These are phyloP conservation scores for Cyphomyrus plagiostoma DNA, from an alignment of 2,113 vertebrate species.

Conservation along the genomic window DNA sequence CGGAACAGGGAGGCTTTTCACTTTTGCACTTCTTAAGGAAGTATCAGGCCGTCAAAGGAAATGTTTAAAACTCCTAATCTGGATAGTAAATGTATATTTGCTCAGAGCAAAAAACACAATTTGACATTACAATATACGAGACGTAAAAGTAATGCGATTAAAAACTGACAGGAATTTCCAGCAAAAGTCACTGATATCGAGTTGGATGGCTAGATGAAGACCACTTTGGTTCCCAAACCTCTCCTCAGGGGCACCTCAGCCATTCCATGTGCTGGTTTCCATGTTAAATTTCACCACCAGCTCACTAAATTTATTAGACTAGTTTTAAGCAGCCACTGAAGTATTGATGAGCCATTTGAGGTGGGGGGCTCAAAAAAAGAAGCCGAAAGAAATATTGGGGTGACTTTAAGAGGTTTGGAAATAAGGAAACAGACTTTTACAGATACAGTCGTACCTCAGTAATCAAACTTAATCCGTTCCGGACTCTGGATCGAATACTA, in stretches of 20 bases:
- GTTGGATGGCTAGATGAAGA: neutral
- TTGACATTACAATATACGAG: neutral
- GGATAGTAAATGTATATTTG: neutral
- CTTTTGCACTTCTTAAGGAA: neutral
- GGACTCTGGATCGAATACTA: too few relatives aligned
- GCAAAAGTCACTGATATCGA: neutral
- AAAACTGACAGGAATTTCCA: neutral
- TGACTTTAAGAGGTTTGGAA: neutral
- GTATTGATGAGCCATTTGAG: neutral
- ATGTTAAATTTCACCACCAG: neutral
- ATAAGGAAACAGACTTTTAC: neutral
- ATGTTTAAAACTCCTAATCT: neutral
- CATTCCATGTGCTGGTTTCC: neutral
- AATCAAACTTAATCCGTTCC: too few relatives aligned
- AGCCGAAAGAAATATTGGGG: neutral
- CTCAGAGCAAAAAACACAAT: neutral
- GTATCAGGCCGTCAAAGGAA: neutral
- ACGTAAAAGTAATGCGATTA: neutral
- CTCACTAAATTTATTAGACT: neutral
- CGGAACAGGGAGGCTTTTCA: neutral
- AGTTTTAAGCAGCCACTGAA: neutral
- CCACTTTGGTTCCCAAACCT: neutral
- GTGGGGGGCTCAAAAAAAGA: neutral
- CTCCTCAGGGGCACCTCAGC: neutral
- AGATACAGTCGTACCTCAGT: too few relatives aligned